Percentiles rank a stretch among this genome's conserved stretches.
These are phyloP conservation scores for Zophobas morio DNA, from an alignment of 1,140 invertebrate genomes.

Conservation along the genomic window DNA sequence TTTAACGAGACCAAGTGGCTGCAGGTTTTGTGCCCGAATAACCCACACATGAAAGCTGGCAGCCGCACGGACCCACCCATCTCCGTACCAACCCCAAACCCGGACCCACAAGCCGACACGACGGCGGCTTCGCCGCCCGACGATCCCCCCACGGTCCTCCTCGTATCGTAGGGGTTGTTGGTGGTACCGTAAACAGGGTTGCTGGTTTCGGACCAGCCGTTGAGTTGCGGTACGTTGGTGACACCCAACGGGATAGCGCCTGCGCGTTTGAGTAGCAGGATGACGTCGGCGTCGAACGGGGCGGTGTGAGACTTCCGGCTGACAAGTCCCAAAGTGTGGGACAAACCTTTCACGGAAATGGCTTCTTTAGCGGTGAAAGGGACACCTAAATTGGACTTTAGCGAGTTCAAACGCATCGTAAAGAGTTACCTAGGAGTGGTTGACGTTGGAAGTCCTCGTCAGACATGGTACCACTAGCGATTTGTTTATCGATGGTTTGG, in stretches of 20 bases:
- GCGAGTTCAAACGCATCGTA: too few relatives aligned
- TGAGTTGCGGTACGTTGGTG: slow-evolving; percentile 94
- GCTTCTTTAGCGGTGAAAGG: slow-evolving; percentile 84
- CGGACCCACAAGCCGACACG: slow-evolving; percentile 82
- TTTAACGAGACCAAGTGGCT: slow-evolving; percentile 56
- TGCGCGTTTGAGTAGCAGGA: slow-evolving; percentile 80
- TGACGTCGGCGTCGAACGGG: slow-evolving; percentile 82
- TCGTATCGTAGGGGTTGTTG: slow-evolving; percentile 92
- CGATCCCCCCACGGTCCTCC: slow-evolving; percentile 87
- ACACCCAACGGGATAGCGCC: slow-evolving; percentile 91
- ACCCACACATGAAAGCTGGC: slow-evolving; percentile 94
- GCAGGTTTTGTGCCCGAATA: slow-evolving; percentile 94
- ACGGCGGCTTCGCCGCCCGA: slow-evolving; percentile 87
- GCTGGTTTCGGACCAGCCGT: slow-evolving; percentile 88
- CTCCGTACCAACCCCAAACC: slow-evolving; percentile 90
- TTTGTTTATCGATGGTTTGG: too few relatives aligned
- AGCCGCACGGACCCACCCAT: slow-evolving; percentile 97
- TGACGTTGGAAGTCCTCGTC: too few relatives aligned
- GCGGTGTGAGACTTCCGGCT: slow-evolving; percentile 72
- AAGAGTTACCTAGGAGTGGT: too few relatives aligned
- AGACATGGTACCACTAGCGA: too few relatives aligned
- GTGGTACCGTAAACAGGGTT: slow-evolving; percentile 95
- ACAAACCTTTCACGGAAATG: slow-evolving; percentile 73
- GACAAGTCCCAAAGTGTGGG: slow-evolving; percentile 78
- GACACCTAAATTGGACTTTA: slow-evolving; percentile 70